phyloP scores from a whole-genome alignment of 2,113 vertebrate species.

The Vidua macroura region DNA sequence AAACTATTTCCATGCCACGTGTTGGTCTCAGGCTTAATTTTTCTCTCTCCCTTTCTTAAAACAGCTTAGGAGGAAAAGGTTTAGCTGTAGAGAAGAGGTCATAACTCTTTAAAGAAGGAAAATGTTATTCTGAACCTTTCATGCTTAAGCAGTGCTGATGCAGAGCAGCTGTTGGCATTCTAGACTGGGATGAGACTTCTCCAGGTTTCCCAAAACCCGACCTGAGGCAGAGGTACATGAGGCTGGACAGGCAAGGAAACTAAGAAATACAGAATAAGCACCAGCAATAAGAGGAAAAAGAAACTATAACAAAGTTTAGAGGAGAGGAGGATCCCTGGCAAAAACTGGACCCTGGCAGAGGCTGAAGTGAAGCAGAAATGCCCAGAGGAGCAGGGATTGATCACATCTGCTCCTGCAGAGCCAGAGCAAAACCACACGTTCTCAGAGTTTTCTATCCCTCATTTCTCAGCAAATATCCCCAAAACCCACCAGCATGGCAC shows the following conservation, averaged over 20 bases:
- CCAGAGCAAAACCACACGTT: neutral
- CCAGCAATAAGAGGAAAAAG: neutral
- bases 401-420: neutral
- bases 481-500: neutral
- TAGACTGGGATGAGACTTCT: neutral
- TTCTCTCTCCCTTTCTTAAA: neutral
- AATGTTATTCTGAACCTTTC: neutral
- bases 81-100: neutral
- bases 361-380: neutral
- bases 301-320: neutral
- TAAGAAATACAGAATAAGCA: neutral
- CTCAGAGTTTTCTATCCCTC: neutral
- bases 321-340: neutral
- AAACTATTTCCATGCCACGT: neutral
- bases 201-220: neutral
- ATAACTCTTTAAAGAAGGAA: neutral
- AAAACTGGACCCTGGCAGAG: neutral
- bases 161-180: neutral
- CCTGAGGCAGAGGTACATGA: neutral
- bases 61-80: neutral
- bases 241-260: neutral
- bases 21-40: neutral
- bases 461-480: neutral
- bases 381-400: neutral
- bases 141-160: neutral